Evolutionary conservation across 1,140 invertebrate genomes (phyloP), one percentile per base, ranked within the genome.

Genomic region (Solenopsis invicta): DNA sequence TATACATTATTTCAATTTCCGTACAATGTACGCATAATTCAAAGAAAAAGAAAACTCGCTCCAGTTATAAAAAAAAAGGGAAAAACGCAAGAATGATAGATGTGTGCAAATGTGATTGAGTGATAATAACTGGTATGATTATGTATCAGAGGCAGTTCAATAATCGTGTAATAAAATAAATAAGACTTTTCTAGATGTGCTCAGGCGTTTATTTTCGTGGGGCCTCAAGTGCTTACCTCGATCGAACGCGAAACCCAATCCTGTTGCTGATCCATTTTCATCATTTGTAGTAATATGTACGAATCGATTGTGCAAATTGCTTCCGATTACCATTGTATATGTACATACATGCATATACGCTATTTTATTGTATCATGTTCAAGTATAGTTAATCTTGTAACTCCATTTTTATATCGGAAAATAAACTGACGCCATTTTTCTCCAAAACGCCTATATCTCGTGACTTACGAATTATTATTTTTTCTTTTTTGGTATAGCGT

Each of bases 161-260:
- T 93, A 93, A 93, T 82, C 91, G 88, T 94, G 89, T 94, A 93
- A 93, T 92, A 93, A 90, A 94, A 94, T 93, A 94, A 94, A 94
- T 93, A 93, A 92, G 93, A 93, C 93, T 94, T 94, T 94, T 94
- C 90, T 94, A 94, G 91, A 94, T 84, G 87, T 90, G 89, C 64
- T 67, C 64, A 66, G 69, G 34, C 52, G 72, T 87, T 92, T 87
- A 88, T 88, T 90, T 81, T 80, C 61, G n/a, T 69, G 29, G 21
- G 4, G 8, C 2, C 29, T 54, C 10, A 81, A 81, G 34, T n/a
- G 13, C 29, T 69, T 34, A 54, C 21, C 45, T 67, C 10, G 34
- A 69, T 82, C 18, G 41, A 74, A 74, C 13, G 62, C 48, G n/a
- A 37, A 74, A 74, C n/a, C 41, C 59, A 74, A 29, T 75, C 69